Conservation (phyloP, 2,113 vertebrate genomes). For the Trichechus manatus region DNA sequence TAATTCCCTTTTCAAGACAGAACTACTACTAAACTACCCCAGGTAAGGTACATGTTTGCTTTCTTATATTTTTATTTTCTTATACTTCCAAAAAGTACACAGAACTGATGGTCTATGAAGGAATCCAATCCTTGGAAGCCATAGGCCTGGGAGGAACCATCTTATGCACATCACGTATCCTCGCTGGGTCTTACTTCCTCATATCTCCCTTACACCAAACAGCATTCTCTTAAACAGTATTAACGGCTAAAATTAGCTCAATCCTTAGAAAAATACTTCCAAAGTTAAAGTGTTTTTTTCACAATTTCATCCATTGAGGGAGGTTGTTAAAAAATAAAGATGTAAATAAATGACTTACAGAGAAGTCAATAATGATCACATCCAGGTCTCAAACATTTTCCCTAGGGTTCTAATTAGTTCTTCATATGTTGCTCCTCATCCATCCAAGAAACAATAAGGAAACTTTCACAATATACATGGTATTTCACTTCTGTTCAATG, state of each 20-base stretch:
- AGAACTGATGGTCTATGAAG: not conserved
- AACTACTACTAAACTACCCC: not conserved
- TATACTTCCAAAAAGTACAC: not conserved
- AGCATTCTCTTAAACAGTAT: not conserved
- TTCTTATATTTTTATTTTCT: not conserved
- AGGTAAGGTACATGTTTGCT: not conserved
- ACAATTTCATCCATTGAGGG: not conserved
- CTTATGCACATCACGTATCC: not conserved
- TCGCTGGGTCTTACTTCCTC: not conserved
- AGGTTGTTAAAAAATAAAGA: not conserved
- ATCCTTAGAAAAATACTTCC: not conserved
- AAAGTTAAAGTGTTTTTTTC: conserved; percentile 8
- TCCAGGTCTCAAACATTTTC: not conserved
- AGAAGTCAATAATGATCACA: not conserved
- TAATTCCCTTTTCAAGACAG: conserved; percentile 20
- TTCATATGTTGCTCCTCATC: not conserved
- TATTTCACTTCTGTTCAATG: not conserved
- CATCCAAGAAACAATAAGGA: not conserved
- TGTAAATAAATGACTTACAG: not conserved
- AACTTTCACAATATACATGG: not conserved
- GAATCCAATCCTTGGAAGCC: not conserved
- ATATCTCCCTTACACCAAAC: not conserved
- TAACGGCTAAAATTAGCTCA: not conserved
- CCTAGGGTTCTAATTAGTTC: not conserved
- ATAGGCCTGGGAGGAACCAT: not conserved